phyloP scores from a whole-genome alignment of 2,113 vertebrate species.

The Sciurus niger region DNA sequence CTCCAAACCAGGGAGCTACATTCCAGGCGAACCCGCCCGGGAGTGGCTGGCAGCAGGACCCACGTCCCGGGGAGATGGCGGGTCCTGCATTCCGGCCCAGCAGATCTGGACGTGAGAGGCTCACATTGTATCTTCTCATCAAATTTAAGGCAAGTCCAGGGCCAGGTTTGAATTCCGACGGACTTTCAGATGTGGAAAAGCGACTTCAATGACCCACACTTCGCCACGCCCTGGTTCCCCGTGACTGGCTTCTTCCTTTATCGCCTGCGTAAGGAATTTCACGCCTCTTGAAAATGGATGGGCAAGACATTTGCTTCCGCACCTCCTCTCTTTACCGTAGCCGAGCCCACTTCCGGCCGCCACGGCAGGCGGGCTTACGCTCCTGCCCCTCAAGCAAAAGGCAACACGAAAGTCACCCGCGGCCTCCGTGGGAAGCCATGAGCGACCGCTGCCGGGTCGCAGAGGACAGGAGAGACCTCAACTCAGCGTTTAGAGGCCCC shows the following conservation, averaged over 20 bases:
- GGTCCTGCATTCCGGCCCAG: neutral
- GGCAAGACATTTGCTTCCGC: slow-evolving; percentile 51
- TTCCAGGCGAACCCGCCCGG: neutral
- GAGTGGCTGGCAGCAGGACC: neutral
- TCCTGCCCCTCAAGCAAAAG: slow-evolving; percentile 78
- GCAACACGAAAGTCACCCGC: slow-evolving; percentile 82
- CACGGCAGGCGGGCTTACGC: neutral
- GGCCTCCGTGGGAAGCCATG: slow-evolving; percentile 79
- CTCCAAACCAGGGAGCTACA: neutral
- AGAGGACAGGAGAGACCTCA: slow-evolving; percentile 79
- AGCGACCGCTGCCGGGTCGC: slow-evolving; percentile 74
- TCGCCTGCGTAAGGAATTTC: slow-evolving; percentile 58
- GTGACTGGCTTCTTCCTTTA: neutral
- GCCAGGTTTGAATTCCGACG: slow-evolving; percentile 32
- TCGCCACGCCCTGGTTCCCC: neutral
- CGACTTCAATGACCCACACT: slow-evolving; percentile 24
- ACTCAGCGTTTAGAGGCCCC: slow-evolving; percentile 67
- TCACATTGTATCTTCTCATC: neutral
- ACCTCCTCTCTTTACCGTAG: slow-evolving; percentile 65
- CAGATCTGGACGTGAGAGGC: neutral
- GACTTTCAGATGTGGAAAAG: neutral
- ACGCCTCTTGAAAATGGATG: slow-evolving; percentile 65
- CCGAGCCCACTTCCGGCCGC: slow-evolving; percentile 68
- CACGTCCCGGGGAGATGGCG: neutral
- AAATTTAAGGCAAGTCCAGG: neutral